These are phyloP conservation scores for Hyppa rectilinea DNA, from an alignment of 2,888 invertebrate species.

Conservation along the genomic window DNA sequence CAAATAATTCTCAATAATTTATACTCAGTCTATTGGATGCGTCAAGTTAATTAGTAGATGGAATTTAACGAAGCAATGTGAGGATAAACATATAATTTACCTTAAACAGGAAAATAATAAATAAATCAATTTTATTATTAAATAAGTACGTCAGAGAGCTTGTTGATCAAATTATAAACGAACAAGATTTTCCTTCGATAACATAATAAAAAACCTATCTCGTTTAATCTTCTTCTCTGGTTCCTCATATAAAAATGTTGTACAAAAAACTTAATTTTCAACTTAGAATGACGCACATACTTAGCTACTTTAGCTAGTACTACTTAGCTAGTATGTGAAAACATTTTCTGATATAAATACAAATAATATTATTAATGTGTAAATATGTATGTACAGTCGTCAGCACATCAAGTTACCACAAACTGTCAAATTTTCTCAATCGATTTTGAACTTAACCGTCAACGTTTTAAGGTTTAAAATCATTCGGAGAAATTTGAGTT, in stretches of 20 bases:
- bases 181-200: not conserved
- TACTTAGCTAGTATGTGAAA: too few species aligned
- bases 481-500: too few species aligned
- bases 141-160: constrained; percentile 8
- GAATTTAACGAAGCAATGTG: constrained; percentile 11
- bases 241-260: not conserved
- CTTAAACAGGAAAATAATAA: not conserved
- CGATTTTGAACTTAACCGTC: too few species aligned
- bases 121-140: too few species aligned
- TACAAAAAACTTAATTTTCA: not conserved
- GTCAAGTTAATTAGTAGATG: not conserved
- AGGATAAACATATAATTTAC: constrained; percentile 8
- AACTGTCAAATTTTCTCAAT: too few species aligned
- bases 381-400: too few species aligned
- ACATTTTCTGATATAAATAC: too few species aligned
- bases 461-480: too few species aligned
- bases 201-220: not conserved
- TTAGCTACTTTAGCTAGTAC: too few species aligned
- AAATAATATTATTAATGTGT: too few species aligned
- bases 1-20: not conserved
- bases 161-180: not conserved
- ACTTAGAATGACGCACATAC: constrained; percentile 14
- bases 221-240: not conserved
- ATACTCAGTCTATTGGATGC: not conserved
- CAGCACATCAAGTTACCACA: too few species aligned